Evolutionary conservation across 2,888 invertebrate species (phyloP).

Genomic region (Zhuqinia jingwanae): DNA sequence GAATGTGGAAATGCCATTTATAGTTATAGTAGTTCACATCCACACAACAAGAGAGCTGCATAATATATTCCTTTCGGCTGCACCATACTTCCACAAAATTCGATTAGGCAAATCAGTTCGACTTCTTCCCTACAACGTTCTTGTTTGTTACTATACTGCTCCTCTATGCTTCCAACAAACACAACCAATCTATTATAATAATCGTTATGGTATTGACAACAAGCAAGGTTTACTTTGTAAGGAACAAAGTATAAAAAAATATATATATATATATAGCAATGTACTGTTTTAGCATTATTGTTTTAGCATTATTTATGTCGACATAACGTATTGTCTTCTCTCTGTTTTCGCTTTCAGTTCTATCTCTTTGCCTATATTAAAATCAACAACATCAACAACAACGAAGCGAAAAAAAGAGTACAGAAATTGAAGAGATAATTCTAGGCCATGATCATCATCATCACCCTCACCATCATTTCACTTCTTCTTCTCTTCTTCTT

Average conservation of each 20-base stretch:
- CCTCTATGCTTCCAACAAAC: no score
- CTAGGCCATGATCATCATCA: constrained; percentile 55
- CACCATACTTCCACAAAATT: not conserved
- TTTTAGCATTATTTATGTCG: not conserved
- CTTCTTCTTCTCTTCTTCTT: constrained; percentile 3
- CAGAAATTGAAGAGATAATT: constrained; percentile 50
- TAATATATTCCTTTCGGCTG: no score
- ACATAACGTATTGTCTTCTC: not conserved
- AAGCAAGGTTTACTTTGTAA: not conserved
- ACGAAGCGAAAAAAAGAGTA: constrained; percentile 10
- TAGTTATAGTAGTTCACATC: no score
- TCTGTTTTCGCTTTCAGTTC: constrained; percentile 3
- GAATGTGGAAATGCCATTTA: no score
- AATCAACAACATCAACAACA: not conserved
- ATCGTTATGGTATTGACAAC: constrained; percentile 8
- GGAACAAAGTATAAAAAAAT: no score
- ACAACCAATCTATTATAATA: not conserved
- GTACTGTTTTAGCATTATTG: not conserved
- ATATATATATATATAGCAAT: not conserved
- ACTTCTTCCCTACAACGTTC: not conserved
- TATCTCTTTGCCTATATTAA: not conserved
- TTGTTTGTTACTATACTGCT: no score
- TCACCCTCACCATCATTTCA: constrained; percentile 3
- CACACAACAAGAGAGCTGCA: no score
- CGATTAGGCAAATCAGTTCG: constrained; percentile 36